Percentiles rank a stretch among this genome's conserved stretches.
Evolutionary conservation across 2,113 vertebrate genomes (phyloP).

Genomic region (Leptocoma aspasia): DNA sequence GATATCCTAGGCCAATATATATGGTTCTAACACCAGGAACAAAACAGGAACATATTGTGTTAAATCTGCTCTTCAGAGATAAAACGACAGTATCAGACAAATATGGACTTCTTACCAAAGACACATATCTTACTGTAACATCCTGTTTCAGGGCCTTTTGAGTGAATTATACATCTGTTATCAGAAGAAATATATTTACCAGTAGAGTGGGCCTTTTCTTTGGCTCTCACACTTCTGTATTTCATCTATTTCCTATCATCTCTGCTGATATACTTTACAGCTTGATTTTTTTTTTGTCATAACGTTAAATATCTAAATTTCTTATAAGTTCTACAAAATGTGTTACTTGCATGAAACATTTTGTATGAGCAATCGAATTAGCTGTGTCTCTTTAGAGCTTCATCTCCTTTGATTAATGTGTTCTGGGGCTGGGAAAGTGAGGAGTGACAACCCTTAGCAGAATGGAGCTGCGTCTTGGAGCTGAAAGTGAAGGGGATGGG

Average conservation of each 20-base stretch:
- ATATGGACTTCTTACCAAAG: conserved; percentile 47
- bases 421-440: not conserved
- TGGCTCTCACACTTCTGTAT: not conserved
- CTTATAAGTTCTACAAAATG: not conserved
- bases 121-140: conserved; percentile 44
- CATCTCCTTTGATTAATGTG: not conserved
- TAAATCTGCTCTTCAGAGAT: conserved; percentile 41
- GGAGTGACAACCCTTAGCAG: not conserved
- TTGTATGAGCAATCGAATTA: not conserved
- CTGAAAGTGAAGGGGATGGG: not conserved
- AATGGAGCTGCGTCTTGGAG: not conserved
- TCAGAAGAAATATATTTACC: not conserved
- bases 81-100: conserved; percentile 47
- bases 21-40: conserved; percentile 8
- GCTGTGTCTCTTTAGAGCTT: not conserved
- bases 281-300: not conserved
- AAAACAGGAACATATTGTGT: not conserved
- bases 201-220: not conserved
- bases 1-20: not conserved
- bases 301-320: not conserved
- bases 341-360: not conserved
- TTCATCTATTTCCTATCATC: not conserved
- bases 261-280: not conserved
- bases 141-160: conserved; percentile 39
- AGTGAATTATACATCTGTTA: not conserved